phyloP scores from a whole-genome alignment of 2,113 vertebrate genomes.

The Ictalurus furcatus region DNA sequence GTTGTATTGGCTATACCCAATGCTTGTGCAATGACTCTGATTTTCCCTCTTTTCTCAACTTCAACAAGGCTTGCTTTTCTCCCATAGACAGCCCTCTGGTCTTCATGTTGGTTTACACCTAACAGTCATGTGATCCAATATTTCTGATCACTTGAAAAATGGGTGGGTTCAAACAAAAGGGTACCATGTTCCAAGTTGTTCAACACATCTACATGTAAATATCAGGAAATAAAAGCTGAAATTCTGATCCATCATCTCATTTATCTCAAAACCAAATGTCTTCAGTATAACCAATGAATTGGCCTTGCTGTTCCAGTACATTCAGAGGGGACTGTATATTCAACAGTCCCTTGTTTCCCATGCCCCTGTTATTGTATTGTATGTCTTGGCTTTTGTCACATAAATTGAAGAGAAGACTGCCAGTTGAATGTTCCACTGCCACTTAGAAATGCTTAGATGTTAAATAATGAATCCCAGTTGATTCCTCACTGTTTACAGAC shows the following conservation, averaged over 20 bases:
- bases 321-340: not conserved
- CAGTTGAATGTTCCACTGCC: not conserved
- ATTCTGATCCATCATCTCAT: not conserved
- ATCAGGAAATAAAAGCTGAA: not conserved
- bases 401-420: not conserved
- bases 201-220: not conserved
- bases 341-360: not conserved
- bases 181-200: not conserved
- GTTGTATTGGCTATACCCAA: not conserved
- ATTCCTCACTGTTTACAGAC: conserved; percentile 11
- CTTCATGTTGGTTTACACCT: not conserved
- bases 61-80: not conserved
- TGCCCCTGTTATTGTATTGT: not conserved
- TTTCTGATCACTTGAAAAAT: not conserved
- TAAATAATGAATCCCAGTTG: not conserved
- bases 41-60: not conserved
- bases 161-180: not conserved
- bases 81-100: not conserved
- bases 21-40: not conserved
- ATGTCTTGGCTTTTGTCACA: not conserved
- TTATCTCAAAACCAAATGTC: not conserved
- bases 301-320: not conserved
- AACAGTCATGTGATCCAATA: not conserved
- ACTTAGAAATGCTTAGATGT: not conserved
- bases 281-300: not conserved